These are phyloP conservation scores for Zaprionus ghesquierei DNA, from an alignment of 1,140 invertebrate genomes.

Conservation along the genomic window DNA sequence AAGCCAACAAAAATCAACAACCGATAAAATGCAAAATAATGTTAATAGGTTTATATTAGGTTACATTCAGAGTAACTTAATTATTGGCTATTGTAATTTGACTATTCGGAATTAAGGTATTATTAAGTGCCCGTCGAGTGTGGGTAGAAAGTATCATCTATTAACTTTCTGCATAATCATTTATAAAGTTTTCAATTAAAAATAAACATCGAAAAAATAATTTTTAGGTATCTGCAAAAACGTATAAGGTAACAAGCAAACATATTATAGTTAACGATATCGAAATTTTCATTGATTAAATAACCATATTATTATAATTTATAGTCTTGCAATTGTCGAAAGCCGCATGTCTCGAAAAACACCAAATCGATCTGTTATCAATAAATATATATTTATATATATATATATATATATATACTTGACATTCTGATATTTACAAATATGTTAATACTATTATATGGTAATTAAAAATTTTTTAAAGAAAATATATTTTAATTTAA, in stretches of 20 bases:
- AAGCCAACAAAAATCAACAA: slow-evolving; percentile 46
- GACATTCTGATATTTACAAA: slow-evolving; percentile 80
- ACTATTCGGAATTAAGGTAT: slow-evolving; percentile 75
- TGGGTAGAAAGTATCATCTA: slow-evolving; percentile 34
- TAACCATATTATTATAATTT: slow-evolving; percentile 44
- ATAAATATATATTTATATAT: slow-evolving; percentile 75
- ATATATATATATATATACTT: slow-evolving; percentile 77
- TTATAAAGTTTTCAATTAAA: slow-evolving; percentile 63
- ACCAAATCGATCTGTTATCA: slow-evolving; percentile 77
- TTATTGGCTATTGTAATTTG: slow-evolving; percentile 75
- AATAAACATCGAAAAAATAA: slow-evolving; percentile 61
- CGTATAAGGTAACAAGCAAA: slow-evolving; percentile 40
- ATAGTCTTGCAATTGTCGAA: slow-evolving; percentile 51
- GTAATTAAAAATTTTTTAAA: slow-evolving; percentile 74
- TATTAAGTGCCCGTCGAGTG: slow-evolving; percentile 65
- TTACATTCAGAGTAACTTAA: slow-evolving; percentile 63
- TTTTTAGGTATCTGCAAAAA: slow-evolving; percentile 59
- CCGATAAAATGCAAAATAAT: slow-evolving; percentile 62
- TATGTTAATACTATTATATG: slow-evolving; percentile 64
- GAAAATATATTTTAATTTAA: slow-evolving; percentile 78
- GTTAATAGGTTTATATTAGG: slow-evolving; percentile 72
- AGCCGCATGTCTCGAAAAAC: slow-evolving; percentile 76
- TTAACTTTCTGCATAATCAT: slow-evolving; percentile 41
- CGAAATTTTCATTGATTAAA: slow-evolving; percentile 55
- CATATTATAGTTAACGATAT: slow-evolving; percentile 61